A percentile compares a stretch with the other conserved stretches of the same genome.
phyloP scores from a whole-genome alignment of 2,888 invertebrate genomes.

The Galeopsomyia nigrocyanea region DNA sequence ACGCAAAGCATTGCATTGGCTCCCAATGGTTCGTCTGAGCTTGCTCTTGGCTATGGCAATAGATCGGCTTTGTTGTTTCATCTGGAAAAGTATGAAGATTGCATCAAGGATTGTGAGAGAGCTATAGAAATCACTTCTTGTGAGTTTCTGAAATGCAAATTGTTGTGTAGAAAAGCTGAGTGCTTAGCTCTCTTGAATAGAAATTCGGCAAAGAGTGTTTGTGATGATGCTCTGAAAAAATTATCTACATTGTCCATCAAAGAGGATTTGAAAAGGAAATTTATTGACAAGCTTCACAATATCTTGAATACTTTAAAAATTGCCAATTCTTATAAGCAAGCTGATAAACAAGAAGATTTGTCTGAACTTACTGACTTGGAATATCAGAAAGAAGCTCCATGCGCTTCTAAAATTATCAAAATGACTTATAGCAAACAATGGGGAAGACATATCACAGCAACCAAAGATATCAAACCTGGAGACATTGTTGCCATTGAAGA shows the following conservation, averaged over 20 bases:
- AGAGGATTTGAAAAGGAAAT: background rate
- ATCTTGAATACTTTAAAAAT: background rate
- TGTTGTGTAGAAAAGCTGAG: slow-evolving; percentile 72
- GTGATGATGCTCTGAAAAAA: background rate
- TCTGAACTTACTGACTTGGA: background rate
- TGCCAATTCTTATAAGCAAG: background rate
- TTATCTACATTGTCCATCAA: background rate
- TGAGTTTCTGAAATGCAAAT: slow-evolving; percentile 73
- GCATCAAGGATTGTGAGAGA: slow-evolving; percentile 77
- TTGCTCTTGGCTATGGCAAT: slow-evolving; percentile 79
- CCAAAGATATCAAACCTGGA: slow-evolving; percentile 77
- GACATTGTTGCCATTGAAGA: slow-evolving; percentile 84
- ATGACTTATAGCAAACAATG: slow-evolving; percentile 72
- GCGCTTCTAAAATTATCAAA: slow-evolving; percentile 76
- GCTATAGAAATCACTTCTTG: slow-evolving; percentile 76
- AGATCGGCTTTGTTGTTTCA: slow-evolving; percentile 81
- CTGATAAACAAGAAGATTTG: background rate
- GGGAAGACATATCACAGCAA: slow-evolving; percentile 81
- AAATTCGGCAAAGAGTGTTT: background rate
- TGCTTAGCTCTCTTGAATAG: slow-evolving; percentile 63
- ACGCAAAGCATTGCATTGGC: slow-evolving; percentile 78
- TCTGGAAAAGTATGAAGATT: slow-evolving; percentile 75
- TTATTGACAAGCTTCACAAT: background rate
- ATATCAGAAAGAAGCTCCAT: slow-evolving; percentile 68
- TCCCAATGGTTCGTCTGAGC: slow-evolving; percentile 72